phyloP scores from a whole-genome alignment of 2,888 invertebrate species.

The Acanthosoma haemorrhoidale region DNA sequence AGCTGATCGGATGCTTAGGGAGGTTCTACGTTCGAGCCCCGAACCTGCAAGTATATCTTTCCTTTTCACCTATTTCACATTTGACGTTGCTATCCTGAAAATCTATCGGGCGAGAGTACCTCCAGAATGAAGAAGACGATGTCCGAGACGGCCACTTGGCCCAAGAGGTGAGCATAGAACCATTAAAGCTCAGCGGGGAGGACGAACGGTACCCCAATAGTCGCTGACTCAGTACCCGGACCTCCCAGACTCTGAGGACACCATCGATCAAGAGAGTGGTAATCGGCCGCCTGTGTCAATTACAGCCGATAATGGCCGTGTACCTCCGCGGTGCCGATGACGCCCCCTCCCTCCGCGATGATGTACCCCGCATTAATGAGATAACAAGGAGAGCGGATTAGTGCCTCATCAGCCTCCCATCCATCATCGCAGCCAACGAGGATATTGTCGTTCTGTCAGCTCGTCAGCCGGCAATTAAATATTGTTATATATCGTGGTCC shows the following conservation, averaged over 20 bases:
- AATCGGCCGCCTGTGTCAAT: conserved; percentile 5
- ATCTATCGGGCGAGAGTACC: too few relatives aligned
- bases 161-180: too few relatives aligned
- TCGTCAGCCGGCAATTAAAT: background rate
- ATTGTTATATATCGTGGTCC: too few relatives aligned
- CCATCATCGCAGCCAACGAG: background rate
- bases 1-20: too few relatives aligned
- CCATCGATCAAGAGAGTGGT: background rate
- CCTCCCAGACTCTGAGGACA: background rate
- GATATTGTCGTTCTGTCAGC: background rate
- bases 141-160: too few relatives aligned
- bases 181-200: background rate
- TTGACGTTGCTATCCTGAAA: too few relatives aligned
- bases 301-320: conserved; percentile 4
- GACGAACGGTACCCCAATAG: too few relatives aligned
- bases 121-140: too few relatives aligned
- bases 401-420: background rate
- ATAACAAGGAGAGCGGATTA: conserved; percentile 11
- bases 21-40: too few relatives aligned
- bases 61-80: too few relatives aligned
- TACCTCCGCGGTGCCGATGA: background rate
- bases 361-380: background rate
- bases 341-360: too few relatives aligned
- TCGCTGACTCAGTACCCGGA: background rate
- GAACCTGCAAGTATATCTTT: too few relatives aligned